Evolutionary conservation across 2,113 vertebrate genomes (phyloP).

Genomic region (Stomatorhinus ivindoensis): DNA sequence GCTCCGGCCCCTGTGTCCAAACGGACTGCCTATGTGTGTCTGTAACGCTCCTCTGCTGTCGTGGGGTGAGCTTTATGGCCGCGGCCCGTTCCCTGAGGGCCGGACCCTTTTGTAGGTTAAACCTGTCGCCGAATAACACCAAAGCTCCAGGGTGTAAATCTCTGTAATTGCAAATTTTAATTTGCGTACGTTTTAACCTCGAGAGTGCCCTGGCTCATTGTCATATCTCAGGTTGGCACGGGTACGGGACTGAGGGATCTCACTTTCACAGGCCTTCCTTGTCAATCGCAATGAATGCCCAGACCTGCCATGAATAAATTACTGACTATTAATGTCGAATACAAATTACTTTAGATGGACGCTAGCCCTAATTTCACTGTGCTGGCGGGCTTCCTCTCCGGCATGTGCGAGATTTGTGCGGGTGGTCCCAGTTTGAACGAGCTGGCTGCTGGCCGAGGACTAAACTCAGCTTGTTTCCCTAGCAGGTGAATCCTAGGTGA

Average conservation of each 20-base stretch:
- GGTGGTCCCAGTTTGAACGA: not conserved
- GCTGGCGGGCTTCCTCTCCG: not conserved
- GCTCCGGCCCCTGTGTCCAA: not conserved
- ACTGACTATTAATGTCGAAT: not conserved
- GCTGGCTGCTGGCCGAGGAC: not conserved
- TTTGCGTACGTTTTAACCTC: not conserved
- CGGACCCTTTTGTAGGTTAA: not conserved
- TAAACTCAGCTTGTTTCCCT: not conserved
- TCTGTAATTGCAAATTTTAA: not conserved
- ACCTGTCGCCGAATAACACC: not conserved
- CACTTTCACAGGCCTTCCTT: not conserved
- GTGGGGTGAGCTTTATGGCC: not conserved
- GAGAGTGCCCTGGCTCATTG: not conserved
- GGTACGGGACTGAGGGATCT: not conserved
- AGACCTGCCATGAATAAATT: not conserved
- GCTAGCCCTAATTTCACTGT: not conserved
- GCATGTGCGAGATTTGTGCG: not conserved
- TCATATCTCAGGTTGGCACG: not conserved
- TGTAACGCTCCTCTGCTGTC: not conserved
- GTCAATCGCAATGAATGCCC: not conserved
- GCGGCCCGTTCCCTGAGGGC: not conserved
- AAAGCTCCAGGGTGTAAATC: not conserved
- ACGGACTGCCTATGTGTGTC: not conserved
- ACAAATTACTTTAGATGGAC: not conserved
- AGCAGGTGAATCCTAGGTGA: conserved; percentile 21